A percentile compares a stretch with the other conserved stretches of the same genome.
Evolutionary conservation across 2,797 vertebrate species (phyloP).

Genomic region (Hyperoplus immaculatus): DNA sequence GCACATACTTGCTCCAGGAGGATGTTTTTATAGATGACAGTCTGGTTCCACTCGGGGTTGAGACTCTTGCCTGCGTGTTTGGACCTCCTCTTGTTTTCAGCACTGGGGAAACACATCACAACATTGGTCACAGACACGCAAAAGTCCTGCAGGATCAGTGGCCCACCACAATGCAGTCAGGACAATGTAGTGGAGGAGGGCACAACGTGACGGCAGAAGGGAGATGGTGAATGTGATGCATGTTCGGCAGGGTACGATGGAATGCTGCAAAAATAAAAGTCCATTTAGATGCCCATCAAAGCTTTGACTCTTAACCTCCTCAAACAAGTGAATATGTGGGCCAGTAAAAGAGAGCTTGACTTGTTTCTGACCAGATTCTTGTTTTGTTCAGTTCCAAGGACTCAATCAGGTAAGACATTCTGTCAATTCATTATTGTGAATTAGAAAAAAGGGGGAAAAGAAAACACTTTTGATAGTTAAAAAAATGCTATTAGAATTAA

Average conservation of each 20-base stretch:
- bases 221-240: constrained; percentile 66
- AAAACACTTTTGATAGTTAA: background rate
- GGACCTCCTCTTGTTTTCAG: constrained; percentile 96
- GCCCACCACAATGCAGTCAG: constrained; percentile 53
- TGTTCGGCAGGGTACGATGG: constrained; percentile 60
- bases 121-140: constrained; percentile 43
- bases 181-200: constrained; percentile 38
- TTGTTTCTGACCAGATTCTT: background rate
- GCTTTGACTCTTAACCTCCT: constrained; percentile 37
- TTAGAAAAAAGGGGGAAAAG: background rate
- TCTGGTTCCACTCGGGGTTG: constrained; percentile 99
- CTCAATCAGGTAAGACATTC: background rate
- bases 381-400: constrained; percentile 1
- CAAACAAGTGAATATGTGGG: constrained; percentile 22
- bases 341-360: background rate
- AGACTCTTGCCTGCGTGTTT: constrained; percentile 95
- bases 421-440: background rate
- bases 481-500: background rate
- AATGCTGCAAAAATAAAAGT: constrained; percentile 74
- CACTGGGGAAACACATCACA: constrained; percentile 84
- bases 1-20: constrained; percentile 93
- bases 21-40: constrained; percentile 99
- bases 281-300: constrained; percentile 64
- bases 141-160: constrained; percentile 5
- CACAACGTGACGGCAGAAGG: constrained; percentile 57